phyloP scores from a whole-genome alignment of 2,113 vertebrate species.

The Leuciscus idus region DNA sequence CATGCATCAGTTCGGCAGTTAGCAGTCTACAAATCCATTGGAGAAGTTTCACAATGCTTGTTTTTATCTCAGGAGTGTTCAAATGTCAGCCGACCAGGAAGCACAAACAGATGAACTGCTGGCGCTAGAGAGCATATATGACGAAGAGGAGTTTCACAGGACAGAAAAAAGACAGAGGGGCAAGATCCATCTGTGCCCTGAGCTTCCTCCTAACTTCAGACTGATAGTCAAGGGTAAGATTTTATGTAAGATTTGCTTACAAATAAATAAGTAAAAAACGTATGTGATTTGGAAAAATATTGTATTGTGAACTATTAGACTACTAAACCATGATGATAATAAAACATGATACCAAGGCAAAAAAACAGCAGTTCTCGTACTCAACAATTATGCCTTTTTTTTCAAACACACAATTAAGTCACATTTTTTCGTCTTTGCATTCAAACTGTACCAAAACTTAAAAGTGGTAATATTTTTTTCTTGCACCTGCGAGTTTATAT shows the following conservation, averaged over 20 bases:
- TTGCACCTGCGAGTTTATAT: too few species aligned
- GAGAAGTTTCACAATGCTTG: not conserved
- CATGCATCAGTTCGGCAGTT: too few species aligned
- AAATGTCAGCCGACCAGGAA: constrained; percentile 91
- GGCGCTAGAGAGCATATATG: constrained; percentile 95
- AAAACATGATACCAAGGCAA: not conserved
- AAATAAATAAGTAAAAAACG: too few species aligned
- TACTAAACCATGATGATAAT: not conserved
- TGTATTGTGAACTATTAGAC: not conserved
- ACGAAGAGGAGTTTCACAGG: constrained; percentile 89
- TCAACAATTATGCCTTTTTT: too few species aligned
- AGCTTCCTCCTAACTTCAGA: constrained; percentile 89
- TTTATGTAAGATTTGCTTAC: not conserved
- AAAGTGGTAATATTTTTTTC: too few species aligned
- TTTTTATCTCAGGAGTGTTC: constrained; percentile 71
- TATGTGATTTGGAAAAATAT: not conserved
- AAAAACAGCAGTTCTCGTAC: not conserved
- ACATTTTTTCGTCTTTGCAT: too few species aligned
- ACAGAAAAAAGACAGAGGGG: constrained; percentile 85
- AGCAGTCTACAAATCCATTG: too few species aligned
- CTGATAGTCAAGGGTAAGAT: constrained; percentile 84
- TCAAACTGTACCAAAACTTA: too few species aligned
- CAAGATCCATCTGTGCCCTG: constrained; percentile 87
- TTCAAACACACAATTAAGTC: too few species aligned
- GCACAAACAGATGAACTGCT: constrained; percentile 95